Conservation (phyloP, 2,113 vertebrate genomes). For the Tiliqua scincoides region DNA sequence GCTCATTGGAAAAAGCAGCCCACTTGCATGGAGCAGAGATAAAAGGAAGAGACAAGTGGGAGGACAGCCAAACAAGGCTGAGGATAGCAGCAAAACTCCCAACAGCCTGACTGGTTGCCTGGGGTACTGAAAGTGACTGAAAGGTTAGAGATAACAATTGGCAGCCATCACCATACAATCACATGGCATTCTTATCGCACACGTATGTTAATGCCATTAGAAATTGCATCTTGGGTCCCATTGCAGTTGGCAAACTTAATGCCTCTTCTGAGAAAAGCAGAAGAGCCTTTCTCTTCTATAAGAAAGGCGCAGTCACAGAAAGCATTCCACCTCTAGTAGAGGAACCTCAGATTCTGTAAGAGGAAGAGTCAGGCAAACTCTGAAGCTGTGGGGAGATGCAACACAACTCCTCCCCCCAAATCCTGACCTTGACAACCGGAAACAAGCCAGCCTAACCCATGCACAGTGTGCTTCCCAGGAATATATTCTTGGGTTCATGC, state of each 20-base stretch:
- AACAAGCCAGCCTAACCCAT: neutral
- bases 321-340: no score
- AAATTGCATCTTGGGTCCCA: no score
- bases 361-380: no score
- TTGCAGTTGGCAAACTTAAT: no score
- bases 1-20: conserved; percentile 4
- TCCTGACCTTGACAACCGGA: neutral
- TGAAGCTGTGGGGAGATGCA: no score
- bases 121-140: neutral
- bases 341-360: no score
- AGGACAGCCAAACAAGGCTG: neutral
- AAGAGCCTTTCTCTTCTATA: no score
- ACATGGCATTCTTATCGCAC: neutral
- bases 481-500: neutral
- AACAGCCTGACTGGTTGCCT: neutral
- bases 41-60: neutral
- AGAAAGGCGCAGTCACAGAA: no score
- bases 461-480: neutral
- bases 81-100: neutral
- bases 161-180: no score
- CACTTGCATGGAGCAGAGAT: neutral
- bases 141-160: neutral
- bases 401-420: neutral
- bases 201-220: no score
- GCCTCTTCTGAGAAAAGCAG: no score